Percentiles rank a stretch among this genome's conserved stretches.
phyloP scores from a whole-genome alignment of 2,113 vertebrate genomes.

The Poicephalus meyeri region DNA sequence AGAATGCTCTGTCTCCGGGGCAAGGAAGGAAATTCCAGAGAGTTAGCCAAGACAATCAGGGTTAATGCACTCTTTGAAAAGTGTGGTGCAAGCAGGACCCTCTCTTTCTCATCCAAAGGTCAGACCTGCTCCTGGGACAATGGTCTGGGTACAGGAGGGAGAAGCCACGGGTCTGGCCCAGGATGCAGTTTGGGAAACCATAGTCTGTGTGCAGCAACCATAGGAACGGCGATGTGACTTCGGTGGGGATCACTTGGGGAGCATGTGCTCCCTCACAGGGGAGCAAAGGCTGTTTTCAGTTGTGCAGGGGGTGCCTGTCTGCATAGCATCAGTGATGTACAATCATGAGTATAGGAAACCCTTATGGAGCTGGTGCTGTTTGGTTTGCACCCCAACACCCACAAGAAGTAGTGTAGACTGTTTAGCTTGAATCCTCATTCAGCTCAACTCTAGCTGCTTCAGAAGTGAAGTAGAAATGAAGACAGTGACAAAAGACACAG shows the following conservation, averaged over 20 bases:
- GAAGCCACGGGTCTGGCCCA: not conserved
- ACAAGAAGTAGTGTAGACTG: not conserved
- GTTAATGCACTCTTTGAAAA: slow-evolving; percentile 62
- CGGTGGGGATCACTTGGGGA: not conserved
- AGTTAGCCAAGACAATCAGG: slow-evolving; percentile 70
- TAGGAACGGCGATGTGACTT: not conserved
- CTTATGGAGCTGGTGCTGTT: not conserved
- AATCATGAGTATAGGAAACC: not conserved
- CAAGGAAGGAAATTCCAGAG: slow-evolving; percentile 74
- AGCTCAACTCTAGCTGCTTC: not conserved
- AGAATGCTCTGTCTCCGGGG: slow-evolving; percentile 60
- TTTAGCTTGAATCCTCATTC: not conserved
- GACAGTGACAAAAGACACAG: not conserved
- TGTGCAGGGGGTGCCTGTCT: not conserved
- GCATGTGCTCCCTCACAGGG: not conserved
- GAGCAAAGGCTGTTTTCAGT: not conserved
- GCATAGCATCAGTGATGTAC: not conserved
- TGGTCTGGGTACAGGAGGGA: not conserved
- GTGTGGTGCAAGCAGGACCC: slow-evolving; percentile 39
- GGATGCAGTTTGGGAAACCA: not conserved
- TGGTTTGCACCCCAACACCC: not conserved
- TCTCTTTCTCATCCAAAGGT: slow-evolving; percentile 1
- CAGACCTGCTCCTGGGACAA: not conserved
- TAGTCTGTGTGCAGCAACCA: not conserved
- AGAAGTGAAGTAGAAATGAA: not conserved